These are phyloP conservation scores for Agrochola macilenta DNA, from an alignment of 2,888 invertebrate genomes.

Conservation along the genomic window DNA sequence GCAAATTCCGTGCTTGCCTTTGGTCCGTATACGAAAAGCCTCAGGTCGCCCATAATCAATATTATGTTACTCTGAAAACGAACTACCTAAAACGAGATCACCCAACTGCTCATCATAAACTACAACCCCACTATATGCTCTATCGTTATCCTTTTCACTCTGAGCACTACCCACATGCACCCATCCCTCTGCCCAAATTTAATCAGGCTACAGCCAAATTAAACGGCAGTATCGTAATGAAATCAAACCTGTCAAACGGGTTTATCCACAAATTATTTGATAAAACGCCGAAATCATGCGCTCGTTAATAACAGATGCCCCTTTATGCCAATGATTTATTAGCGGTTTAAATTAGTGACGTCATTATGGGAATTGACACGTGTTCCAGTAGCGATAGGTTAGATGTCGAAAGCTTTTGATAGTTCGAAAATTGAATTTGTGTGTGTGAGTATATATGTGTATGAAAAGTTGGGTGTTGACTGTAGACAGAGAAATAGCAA, in stretches of 20 bases:
- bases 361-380: constrained; percentile 40
- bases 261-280: constrained; percentile 61
- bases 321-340: constrained; percentile 47
- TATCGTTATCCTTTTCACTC: neutral
- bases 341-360: constrained; percentile 39
- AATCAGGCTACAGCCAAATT: constrained; percentile 48
- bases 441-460: neutral
- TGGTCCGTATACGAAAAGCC: too few relatives aligned
- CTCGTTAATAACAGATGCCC: constrained; percentile 53
- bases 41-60: neutral
- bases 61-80: constrained; percentile 15
- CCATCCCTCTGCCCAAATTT: constrained; percentile 36
- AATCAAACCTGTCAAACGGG: constrained; percentile 60
- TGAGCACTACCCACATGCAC: neutral
- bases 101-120: neutral
- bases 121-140: neutral
- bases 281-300: constrained; percentile 55
- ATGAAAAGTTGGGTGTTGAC: neutral
- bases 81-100: neutral
- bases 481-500: neutral
- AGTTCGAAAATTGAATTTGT: constrained; percentile 2
- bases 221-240: constrained; percentile 60
- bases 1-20: neutral
- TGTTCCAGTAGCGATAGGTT: constrained; percentile 7
- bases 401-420: constrained; percentile 31